These are phyloP conservation scores for Gymnosoma rotundatum DNA, from an alignment of 2,888 invertebrate genomes.

Conservation along the genomic window DNA sequence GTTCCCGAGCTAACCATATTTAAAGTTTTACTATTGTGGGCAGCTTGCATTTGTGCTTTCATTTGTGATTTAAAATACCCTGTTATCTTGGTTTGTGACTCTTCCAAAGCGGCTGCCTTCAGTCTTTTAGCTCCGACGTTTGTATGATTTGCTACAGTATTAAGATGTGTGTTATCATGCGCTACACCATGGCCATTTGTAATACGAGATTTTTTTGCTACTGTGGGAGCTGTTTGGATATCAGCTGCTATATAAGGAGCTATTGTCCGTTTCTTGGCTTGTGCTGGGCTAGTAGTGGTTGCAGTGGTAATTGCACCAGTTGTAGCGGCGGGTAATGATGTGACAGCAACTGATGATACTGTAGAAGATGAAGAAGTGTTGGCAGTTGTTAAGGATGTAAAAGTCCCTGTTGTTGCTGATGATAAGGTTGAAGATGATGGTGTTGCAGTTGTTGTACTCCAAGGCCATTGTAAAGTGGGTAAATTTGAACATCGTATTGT, in stretches of 20 bases:
- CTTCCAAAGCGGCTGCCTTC: conserved; percentile 80
- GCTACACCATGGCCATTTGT: conserved; percentile 53
- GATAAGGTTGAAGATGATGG: conserved; percentile 68
- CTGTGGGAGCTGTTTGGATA: conserved; percentile 47
- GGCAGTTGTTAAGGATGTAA: conserved; percentile 64
- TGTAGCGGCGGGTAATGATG: conserved; percentile 47
- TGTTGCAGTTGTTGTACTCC: conserved; percentile 77
- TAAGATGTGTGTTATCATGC: conserved; percentile 27
- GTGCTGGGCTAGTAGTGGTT: conserved; percentile 47
- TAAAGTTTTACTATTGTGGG: conserved; percentile 61
- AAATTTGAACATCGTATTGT: conserved; percentile 71
- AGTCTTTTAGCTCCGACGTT: conserved; percentile 77
- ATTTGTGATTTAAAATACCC: conserved; percentile 93
- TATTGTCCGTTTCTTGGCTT: conserved; percentile 74
- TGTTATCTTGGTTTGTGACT: conserved; percentile 88
- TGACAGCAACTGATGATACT: conserved; percentile 41
- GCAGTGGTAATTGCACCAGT: conserved; percentile 49
- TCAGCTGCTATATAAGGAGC: conserved; percentile 59
- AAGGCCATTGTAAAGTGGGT: conserved; percentile 80
- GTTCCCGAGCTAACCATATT: conserved; percentile 41
- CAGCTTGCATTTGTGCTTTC: conserved; percentile 86
- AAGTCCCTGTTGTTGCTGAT: conserved; percentile 39
- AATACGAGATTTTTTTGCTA: conserved; percentile 77
- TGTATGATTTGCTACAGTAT: conserved; percentile 30
- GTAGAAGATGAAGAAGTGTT: conserved; percentile 68